These are phyloP conservation scores for Drosophila mojavensis DNA, from an alignment of 1,140 invertebrate genomes.

Conservation along the genomic window DNA sequence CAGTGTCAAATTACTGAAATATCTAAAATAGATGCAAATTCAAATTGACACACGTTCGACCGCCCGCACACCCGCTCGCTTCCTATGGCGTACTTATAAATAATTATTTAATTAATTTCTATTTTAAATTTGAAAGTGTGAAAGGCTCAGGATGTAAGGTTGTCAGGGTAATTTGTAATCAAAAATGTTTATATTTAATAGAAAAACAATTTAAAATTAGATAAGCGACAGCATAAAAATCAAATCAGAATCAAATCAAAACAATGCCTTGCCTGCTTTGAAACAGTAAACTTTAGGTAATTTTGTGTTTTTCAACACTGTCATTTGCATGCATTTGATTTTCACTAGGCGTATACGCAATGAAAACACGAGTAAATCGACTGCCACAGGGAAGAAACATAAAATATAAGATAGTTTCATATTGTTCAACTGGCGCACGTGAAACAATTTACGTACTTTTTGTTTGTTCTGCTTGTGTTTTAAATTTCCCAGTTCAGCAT, in stretches of 20 bases:
- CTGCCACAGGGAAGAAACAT: neutral
- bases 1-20: conserved; percentile 19
- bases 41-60: neutral
- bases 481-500: conserved; percentile 10
- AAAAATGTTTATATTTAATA: conserved; percentile 1
- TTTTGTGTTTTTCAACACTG: conserved; percentile 24
- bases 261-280: neutral
- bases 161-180: neutral
- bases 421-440: conserved; percentile 5
- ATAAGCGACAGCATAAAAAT: neutral
- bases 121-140: conserved; percentile 1
- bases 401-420: conserved; percentile 6
- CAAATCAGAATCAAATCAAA: neutral
- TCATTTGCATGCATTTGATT: neutral
- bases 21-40: conserved; percentile 13
- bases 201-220: conserved; percentile 14
- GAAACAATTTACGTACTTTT: conserved; percentile 20
- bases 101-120: conserved; percentile 17
- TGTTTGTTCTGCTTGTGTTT: conserved; percentile 16
- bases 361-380: neutral
- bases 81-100: neutral
- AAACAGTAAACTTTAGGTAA: conserved; percentile 23
- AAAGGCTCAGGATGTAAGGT: no score
- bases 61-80: neutral
- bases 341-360: conserved; percentile 14